A percentile compares a stretch with the other conserved stretches of the same genome.
Conservation (phyloP, 2,888 invertebrate species). For the Falcaria lacertinaria region DNA sequence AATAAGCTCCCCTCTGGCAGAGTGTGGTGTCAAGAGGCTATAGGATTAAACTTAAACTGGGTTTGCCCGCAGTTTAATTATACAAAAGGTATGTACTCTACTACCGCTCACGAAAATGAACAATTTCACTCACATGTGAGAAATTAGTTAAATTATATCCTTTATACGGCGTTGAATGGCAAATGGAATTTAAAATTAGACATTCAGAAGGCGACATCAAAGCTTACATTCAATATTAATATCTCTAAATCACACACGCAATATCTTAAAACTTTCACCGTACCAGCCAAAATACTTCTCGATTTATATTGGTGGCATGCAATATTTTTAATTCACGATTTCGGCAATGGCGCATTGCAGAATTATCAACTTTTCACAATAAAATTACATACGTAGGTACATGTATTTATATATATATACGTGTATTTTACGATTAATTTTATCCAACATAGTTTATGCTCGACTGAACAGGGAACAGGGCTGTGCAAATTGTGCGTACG, state of each 20-base stretch:
- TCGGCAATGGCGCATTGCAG: constrained; percentile 54
- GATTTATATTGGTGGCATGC: constrained; percentile 28
- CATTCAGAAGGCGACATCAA: constrained; percentile 47
- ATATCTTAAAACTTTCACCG: constrained; percentile 19
- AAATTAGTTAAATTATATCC: constrained; percentile 70
- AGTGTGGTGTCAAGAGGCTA: constrained; percentile 78
- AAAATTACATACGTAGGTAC: constrained; percentile 43
- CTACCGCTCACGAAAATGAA: constrained; percentile 57
- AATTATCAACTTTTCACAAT: constrained; percentile 46
- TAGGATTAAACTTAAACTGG: constrained; percentile 78
- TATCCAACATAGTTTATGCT: too few relatives aligned
- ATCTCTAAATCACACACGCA: constrained; percentile 22
- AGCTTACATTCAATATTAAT: constrained; percentile 37
- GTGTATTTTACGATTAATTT: background rate
- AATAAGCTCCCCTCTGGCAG: constrained; percentile 71
- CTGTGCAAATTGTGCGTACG: constrained; percentile 47
- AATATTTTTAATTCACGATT: constrained; percentile 42
- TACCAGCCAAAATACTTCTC: constrained; percentile 21
- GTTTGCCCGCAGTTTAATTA: constrained; percentile 77
- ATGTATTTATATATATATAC: background rate
- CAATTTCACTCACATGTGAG: constrained; percentile 55
- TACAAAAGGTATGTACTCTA: constrained; percentile 71
- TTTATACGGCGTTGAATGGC: constrained; percentile 51
- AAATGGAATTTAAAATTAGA: constrained; percentile 66
- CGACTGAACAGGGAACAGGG: too few relatives aligned